Base-by-base conservation (phyloP, 2,888 invertebrate species). In the Diarsia brunnea region DNA sequence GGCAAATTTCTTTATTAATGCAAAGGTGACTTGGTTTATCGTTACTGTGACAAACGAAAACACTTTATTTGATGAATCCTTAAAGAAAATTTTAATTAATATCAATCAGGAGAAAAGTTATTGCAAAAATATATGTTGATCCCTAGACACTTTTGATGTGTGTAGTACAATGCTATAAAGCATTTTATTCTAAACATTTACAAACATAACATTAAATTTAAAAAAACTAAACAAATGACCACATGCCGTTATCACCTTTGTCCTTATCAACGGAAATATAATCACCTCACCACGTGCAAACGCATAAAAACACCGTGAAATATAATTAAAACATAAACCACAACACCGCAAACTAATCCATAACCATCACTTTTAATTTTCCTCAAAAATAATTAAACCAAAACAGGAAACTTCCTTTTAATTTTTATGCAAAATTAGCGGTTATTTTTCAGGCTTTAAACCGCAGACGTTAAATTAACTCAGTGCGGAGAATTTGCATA, bases 401-500 rank as follows among this genome's bases (percentile, higher is more conserved):
- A 19, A 68, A 68, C 53, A 69, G 31, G 19, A 55, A 14, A 61
- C 72, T 64, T 71, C 14, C 64, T 70, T 73, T 64, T 70, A 70
- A 84, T 73, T 76, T 73, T 63, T 64, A 66, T 66, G 77, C 53
- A 63, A 80, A 80, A 84, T 77, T 77, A 24, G 21, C 47, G 10
- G 53, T 45, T n/a, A 71, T 81, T 77, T 77, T 77, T 76, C 69
- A 73, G 38, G 82, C 43, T 70, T 53, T 16, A 11, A 27, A 55
- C 47, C 64, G 60, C 78, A 58, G 43, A 76, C 82, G 73, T 77
- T 64, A 61, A 75, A 71, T 66, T n/a, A 45, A 24, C 69, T 61
- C 65, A 86, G 90, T 88, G 87, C 76, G 89, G 43, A 67, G 14
- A 49, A 45, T 81, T 82, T 75, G 73, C 84, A 85, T 85, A 88